Base-by-base conservation (phyloP, 2,797 vertebrate genomes). In the Simalia tracyae region DNA sequence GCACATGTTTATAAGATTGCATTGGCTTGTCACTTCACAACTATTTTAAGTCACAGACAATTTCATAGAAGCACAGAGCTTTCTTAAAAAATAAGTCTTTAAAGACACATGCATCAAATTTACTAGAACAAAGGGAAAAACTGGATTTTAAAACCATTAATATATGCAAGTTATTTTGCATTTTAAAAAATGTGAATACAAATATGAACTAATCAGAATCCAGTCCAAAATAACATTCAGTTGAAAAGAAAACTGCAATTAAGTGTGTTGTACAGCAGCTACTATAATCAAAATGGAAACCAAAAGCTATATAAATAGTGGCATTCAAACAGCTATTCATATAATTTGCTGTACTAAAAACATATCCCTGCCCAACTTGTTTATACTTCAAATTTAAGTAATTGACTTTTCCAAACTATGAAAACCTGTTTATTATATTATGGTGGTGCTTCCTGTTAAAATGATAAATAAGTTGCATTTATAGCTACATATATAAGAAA, bases 11-110 rank as follows among this genome's bases (percentile, higher is more conserved):
- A 57, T 89, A 84, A 91, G 57, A 26, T 50, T 85, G 28, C 50
- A 22, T 54, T 12, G 89, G 63, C n/a, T 36, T 86, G 89, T 94
- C 93, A 93, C 46, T 94, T 89, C 60, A 56, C 92, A 91, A 88
- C 93, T 88, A 22, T 0, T 36, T 92, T 46, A 2, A 26, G 86
- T 87, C 92, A 28, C 59, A 60, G 93, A 72, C 92, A 91, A 91
- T 87, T 87, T 28, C 89, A 86, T 3, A 46, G 57, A n/a, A 90
- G 87, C 17, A 0, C 86, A 36, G 64, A 0, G 2, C 17, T 64
- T 87, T 89, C 88, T 76, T 76, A 22, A 17, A 42, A 76, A 76
- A 76, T 22, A 36, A 76, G 90, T 89, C 66, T 64, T 72, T 61
- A 31, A 92, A 94, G 64, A 86, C 91, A 60, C 0, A 28, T 63